Conservation (phyloP, 2,797 vertebrate species). For the Silurus aristotelis region DNA sequence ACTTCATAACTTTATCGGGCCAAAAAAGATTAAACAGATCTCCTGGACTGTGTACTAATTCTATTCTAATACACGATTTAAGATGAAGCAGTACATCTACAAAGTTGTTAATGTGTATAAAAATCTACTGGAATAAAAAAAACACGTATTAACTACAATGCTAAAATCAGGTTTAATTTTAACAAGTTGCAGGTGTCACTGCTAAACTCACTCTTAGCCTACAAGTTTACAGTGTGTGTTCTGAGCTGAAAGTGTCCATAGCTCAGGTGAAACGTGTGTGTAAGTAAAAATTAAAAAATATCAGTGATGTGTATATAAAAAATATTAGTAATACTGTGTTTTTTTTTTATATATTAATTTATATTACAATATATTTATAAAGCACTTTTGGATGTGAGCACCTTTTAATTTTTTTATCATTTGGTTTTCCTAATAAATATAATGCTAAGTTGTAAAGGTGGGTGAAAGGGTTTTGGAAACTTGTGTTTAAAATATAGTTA, state of each 20-base stretch:
- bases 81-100: background rate
- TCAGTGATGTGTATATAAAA: background rate
- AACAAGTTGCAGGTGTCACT: background rate
- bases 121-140: background rate
- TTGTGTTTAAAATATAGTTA: background rate
- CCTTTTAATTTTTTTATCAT: no score
- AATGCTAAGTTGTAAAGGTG: background rate
- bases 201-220: background rate
- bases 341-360: background rate
- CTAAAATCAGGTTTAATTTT: background rate
- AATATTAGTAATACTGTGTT: background rate
- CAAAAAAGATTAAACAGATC: slow-evolving; percentile 81
- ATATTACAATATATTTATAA: background rate
- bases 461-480: background rate
- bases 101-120: background rate
- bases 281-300: background rate
- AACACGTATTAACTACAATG: no score
- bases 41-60: slow-evolving; percentile 83
- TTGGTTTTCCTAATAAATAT: background rate
- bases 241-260: background rate
- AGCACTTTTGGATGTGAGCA: background rate
- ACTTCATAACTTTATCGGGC: slow-evolving; percentile 74
- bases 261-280: background rate
- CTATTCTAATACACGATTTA: background rate
- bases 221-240: background rate